Base-by-base conservation (phyloP, 2,113 vertebrate species). In the Grammomys surdaster region DNA sequence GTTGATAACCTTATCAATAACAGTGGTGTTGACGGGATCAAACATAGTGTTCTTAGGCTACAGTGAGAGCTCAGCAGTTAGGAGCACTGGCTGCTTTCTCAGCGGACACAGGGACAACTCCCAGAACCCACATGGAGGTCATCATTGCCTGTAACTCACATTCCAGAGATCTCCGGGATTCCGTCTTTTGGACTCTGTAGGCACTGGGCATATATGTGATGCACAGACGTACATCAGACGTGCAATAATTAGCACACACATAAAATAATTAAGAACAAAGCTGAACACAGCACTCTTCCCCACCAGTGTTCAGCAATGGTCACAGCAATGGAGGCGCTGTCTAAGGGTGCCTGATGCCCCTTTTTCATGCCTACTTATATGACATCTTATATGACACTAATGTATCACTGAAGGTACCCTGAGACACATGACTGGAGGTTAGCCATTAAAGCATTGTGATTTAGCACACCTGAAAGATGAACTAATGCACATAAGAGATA, bases 271-370 rank as follows among this genome's bases (percentile, higher is more conserved):
- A 26, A 82, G 60, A 40, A 84, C n/a, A 43, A 63, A 82, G 5
- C 22, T 60, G 56, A 40, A 58, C 17, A 4, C 0, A 7, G 10
- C 7, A 82, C 8, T 48, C 46, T 43, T n/a, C 36, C 0, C 8
- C 33, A 12, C 7, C 2, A 9, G 54, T 7, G 46, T 33, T 89
- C n/a, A 58, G 3, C 67, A 77, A 51, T 1, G 33, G 1, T 0
- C 2, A 3, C 2, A 20, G 5, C 11, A 8, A 0, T 5, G 33
- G 24, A 3, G 19, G 3, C 17, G 58, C 10, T 12, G 5, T n/a
- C 0, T 33, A 31, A 60, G 72, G 85, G 22, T 19, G 0, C 51
- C 36, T 28, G 31, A 43, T 14, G 36, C 69, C 8, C 7, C 13
- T 9, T 65, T 40, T 76, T 67, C 36, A 11, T 14, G 40, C 58